Conservation (phyloP, 1,140 invertebrate genomes). For the Drosophila lini region DNA sequence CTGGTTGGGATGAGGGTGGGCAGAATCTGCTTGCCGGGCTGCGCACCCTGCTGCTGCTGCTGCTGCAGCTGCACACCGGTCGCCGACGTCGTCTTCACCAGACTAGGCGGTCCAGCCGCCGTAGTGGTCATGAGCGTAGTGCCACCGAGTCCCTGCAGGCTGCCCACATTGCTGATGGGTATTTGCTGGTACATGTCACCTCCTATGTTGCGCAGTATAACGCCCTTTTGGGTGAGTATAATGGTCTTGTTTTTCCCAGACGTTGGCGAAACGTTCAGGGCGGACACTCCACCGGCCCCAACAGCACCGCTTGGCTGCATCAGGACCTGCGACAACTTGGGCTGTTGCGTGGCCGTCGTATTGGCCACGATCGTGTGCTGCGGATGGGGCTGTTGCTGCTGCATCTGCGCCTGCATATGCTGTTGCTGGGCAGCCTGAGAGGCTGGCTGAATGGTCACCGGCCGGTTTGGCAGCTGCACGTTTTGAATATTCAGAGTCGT, state of each 20-base stretch:
- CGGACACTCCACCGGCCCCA: conserved; percentile 44
- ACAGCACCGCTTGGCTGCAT: conserved; percentile 66
- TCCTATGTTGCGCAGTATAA: conserved; percentile 81
- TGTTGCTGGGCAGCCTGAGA: conserved; percentile 81
- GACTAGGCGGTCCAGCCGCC: conserved; percentile 75
- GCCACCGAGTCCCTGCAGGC: conserved; percentile 66
- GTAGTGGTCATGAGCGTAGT: conserved; percentile 78
- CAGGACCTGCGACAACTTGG: conserved; percentile 77
- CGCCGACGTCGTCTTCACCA: conserved; percentile 75
- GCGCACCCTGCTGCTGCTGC: conserved; percentile 44
- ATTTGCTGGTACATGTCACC: conserved; percentile 84
- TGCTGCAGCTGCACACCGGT: conserved; percentile 53
- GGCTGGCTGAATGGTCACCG: conserved; percentile 83
- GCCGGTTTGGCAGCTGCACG: conserved; percentile 78
- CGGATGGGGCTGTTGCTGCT: conserved; percentile 78
- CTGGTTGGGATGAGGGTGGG: conserved; percentile 82
- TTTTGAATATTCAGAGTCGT: conserved; percentile 83
- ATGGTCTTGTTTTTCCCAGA: conserved; percentile 80
- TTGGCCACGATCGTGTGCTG: conserved; percentile 83
- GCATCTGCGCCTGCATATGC: conserved; percentile 78
- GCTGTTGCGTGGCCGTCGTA: conserved; percentile 80
- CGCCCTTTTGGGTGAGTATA: conserved; percentile 81
- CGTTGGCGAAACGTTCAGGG: conserved; percentile 64
- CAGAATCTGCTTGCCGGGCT: conserved; percentile 69
- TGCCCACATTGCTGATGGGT: conserved; percentile 79